Evolutionary conservation across 2,888 invertebrate genomes (phyloP).

Genomic region (Acleris literana): DNA sequence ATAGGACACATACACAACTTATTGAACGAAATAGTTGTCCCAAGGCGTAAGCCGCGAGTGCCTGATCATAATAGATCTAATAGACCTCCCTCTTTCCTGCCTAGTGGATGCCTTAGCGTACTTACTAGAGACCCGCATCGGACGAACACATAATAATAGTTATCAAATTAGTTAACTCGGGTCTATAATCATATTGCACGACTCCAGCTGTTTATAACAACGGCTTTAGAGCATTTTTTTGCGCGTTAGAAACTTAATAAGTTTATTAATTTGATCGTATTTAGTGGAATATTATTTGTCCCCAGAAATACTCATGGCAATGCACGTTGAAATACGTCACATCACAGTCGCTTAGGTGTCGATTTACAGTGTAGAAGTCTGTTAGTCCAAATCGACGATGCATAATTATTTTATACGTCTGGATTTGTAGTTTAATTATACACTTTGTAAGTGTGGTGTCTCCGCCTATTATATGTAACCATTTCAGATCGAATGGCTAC

Average conservation of each 20-base stretch:
- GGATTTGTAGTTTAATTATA: conserved; percentile 81
- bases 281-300: conserved; percentile 37
- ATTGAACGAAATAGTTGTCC: conserved; percentile 36
- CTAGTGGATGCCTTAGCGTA: conserved; percentile 45
- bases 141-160: background rate
- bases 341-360: conserved; percentile 69
- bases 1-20: conserved; percentile 39
- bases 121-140: conserved; percentile 8
- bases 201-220: conserved; percentile 30
- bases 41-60: conserved; percentile 51
- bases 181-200: conserved; percentile 7
- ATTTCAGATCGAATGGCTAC: conserved; percentile 78
- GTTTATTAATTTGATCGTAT: conserved; percentile 28
- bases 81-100: conserved; percentile 42
- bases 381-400: conserved; percentile 76
- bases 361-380: conserved; percentile 63
- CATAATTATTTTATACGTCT: conserved; percentile 80
- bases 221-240: conserved; percentile 24
- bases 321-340: conserved; percentile 63
- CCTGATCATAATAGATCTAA: conserved; percentile 49
- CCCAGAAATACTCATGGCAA: conserved; percentile 69
- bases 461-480: conserved; percentile 83
- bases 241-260: conserved; percentile 21
- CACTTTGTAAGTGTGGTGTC: conserved; percentile 81
- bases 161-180: conserved; percentile 12